phyloP scores from a whole-genome alignment of 2,797 vertebrate species.

The Hozukius guyotensis region DNA sequence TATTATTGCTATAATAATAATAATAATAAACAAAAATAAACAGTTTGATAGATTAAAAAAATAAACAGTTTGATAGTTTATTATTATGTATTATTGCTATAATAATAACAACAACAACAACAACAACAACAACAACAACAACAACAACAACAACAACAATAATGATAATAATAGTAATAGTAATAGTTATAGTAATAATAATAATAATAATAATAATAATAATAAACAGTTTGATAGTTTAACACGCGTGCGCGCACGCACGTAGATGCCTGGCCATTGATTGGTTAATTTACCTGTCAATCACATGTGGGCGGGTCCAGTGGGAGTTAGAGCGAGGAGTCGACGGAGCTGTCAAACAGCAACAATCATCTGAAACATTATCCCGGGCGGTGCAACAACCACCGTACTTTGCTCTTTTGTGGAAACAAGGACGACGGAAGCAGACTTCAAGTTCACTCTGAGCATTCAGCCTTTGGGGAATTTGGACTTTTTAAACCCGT shows the following conservation, averaged over 20 bases:
- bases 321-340: constrained; percentile 33
- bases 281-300: constrained; percentile 34
- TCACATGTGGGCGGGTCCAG: constrained; percentile 52
- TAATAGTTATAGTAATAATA: too few species aligned
- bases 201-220: too few species aligned
- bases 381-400: constrained; percentile 18
- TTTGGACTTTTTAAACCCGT: constrained; percentile 8
- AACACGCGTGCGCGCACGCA: background rate
- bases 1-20: too few species aligned
- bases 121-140: too few species aligned
- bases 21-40: too few species aligned
- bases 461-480: background rate
- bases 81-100: too few species aligned
- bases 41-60: too few species aligned
- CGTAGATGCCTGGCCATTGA: background rate
- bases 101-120: too few species aligned
- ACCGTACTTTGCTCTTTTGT: constrained; percentile 12
- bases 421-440: background rate
- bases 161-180: too few species aligned
- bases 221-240: background rate
- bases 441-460: background rate
- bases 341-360: constrained; percentile 77
- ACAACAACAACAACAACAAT: too few species aligned
- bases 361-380: constrained; percentile 59
- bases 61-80: too few species aligned